These are phyloP conservation scores for Agonum fuliginosum DNA, from an alignment of 2,888 invertebrate species.

Conservation along the genomic window DNA sequence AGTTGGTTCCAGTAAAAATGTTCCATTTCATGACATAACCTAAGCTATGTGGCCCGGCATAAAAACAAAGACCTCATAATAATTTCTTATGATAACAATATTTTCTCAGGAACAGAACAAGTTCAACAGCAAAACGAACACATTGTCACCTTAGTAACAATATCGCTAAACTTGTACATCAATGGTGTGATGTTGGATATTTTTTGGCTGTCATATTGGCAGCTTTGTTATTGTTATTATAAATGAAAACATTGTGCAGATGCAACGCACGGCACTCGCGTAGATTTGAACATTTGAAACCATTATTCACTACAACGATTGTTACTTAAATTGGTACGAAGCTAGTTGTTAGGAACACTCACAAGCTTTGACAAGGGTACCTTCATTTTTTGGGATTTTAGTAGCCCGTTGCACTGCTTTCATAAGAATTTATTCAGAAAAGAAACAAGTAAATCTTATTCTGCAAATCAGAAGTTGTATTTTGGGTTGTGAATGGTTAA, in stretches of 20 bases:
- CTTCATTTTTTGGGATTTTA: neutral
- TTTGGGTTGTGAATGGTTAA: no score
- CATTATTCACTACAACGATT: conserved; percentile 58
- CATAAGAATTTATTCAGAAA: neutral
- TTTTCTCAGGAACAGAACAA: no score
- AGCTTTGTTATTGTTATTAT: conserved; percentile 59
- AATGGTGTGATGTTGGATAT: conserved; percentile 55
- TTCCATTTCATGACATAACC: no score
- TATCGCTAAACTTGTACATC: conserved; percentile 57
- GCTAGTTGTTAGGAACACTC: conserved; percentile 50
- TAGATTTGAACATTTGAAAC: conserved; percentile 42
- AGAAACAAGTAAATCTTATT: no score
- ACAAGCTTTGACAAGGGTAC: conserved; percentile 19
- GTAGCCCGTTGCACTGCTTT: no score
- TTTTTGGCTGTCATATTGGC: conserved; percentile 52
- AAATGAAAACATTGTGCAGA: conserved; percentile 47
- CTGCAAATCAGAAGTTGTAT: no score
- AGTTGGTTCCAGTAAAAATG: no score
- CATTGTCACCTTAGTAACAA: conserved; percentile 11
- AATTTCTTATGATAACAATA: no score
- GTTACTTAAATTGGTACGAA: conserved; percentile 43
- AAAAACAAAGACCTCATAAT: no score
- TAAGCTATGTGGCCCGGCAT: no score
- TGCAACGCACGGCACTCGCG: conserved; percentile 42
- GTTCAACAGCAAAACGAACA: neutral